phyloP scores from a whole-genome alignment of 2,888 invertebrate species.

The Agonopterix arenella region DNA sequence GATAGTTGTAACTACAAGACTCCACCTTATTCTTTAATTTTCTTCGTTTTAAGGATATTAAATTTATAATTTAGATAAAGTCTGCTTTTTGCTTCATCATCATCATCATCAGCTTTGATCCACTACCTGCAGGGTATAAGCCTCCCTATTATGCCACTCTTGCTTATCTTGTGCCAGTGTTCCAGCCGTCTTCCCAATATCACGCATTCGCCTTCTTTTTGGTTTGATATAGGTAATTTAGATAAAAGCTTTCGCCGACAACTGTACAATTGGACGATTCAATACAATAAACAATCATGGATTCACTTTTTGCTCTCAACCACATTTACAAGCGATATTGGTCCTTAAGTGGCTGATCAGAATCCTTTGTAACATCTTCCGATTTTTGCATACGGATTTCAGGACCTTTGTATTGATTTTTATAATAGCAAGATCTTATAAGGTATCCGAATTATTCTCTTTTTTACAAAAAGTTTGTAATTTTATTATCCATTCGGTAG shows the following conservation, averaged over 20 bases:
- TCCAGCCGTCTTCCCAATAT: too few relatives aligned
- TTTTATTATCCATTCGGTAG: conserved; percentile 11
- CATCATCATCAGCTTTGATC: too few relatives aligned
- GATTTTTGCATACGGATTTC: conserved; percentile 11
- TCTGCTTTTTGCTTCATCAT: too few relatives aligned
- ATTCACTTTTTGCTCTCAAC: conserved; percentile 48
- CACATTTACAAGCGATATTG: conserved; percentile 37
- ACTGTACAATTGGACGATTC: conserved; percentile 56
- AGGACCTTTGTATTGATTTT: conserved; percentile 23
- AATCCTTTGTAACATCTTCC: conserved; percentile 15
- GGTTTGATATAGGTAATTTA: too few relatives aligned
- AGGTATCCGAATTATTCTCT: conserved; percentile 22
- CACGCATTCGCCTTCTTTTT: too few relatives aligned
- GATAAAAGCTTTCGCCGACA: background rate
- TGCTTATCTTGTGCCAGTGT: too few relatives aligned
- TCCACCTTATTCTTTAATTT: too few relatives aligned
- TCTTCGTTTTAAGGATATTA: too few relatives aligned
- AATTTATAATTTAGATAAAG: too few relatives aligned
- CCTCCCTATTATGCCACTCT: too few relatives aligned
- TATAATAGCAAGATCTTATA: conserved; percentile 14
- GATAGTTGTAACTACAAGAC: too few relatives aligned
- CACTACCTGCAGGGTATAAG: too few relatives aligned
- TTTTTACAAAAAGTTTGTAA: conserved; percentile 20
- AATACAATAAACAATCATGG: conserved; percentile 67
- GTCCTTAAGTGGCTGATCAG: conserved; percentile 39